Evolutionary conservation across 2,888 invertebrate genomes (phyloP).

Genomic region (Tetragnatha montana): DNA sequence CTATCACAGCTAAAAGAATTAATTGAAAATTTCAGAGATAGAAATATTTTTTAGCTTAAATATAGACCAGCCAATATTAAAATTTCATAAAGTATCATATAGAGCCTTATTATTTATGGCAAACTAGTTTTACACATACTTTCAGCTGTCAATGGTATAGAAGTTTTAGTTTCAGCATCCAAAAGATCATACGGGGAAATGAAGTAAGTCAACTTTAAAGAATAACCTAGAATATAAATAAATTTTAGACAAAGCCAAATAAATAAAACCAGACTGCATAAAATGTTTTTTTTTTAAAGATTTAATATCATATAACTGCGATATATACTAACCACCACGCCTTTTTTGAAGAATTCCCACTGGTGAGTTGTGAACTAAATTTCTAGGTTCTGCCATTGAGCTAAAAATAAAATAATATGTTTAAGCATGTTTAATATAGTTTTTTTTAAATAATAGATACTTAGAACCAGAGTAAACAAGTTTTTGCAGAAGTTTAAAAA

Average conservation of each 20-base stretch:
- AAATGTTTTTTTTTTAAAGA: background rate
- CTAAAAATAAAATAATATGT: slow-evolving; percentile 73
- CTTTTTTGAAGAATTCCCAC: slow-evolving; percentile 90
- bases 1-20: slow-evolving; percentile 77
- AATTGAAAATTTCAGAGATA: background rate
- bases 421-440: background rate
- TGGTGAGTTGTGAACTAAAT: slow-evolving; percentile 90
- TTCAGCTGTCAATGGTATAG: slow-evolving; percentile 86
- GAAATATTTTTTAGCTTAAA: no score
- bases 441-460: background rate
- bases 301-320: background rate
- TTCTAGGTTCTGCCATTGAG: slow-evolving; percentile 83
- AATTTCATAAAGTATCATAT: background rate
- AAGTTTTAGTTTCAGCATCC: slow-evolving; percentile 84
- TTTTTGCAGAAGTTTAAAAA: no score
- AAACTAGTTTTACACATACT: slow-evolving; percentile 74
- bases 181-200: slow-evolving; percentile 94
- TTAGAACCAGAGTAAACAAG: no score
- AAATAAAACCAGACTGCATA: background rate
- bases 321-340: slow-evolving; percentile 81
- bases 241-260: background rate
- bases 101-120: background rate
- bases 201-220: slow-evolving; percentile 95
- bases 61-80: no score
- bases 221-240: slow-evolving; percentile 82